Evolutionary conservation across 2,888 invertebrate species (phyloP), one percentile per base, ranked within the genome.

Genomic region (Odontocerum albicorne): DNA sequence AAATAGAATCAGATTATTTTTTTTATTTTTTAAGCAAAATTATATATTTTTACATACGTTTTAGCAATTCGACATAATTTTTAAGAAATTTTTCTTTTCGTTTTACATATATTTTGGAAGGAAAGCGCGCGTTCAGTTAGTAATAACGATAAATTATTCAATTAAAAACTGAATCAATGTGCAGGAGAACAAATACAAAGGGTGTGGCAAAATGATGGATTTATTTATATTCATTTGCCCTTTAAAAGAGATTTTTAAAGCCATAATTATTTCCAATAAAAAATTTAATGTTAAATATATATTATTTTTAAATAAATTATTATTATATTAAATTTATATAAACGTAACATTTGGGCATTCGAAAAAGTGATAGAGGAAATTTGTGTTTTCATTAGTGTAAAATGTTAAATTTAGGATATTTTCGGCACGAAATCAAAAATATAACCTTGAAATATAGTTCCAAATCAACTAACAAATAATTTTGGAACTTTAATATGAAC

Each of bases 91-190:
- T 56, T 51, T 44, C 40, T 36, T 10, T 22, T 27, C 27, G n/a
- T 54, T 54, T 40, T 33, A 20, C 13, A 20, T 44, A 27, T 44
- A 12, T 13, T 47, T 52, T 59, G 63, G 62, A 62, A 56, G 61
- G 57, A 47, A 52, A 55, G 52, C 40, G 59, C 59, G 57, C 58
- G 61, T 60, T 59, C 62, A 43, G 49, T 62, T 61, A 62, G 62
- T 62, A 62, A 63, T 63, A 63, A 60, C 61, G 59, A 56, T 57
- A 62, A 59, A 59, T 57, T 45, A 39, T n/a, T n/a, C n/a, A n/a
- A n/a, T n/a, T n/a, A n/a, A n/a, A n/a, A n/a, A n/a, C n/a, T n/a
- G n/a, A n/a, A n/a, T n/a, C n/a, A n/a, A n/a, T n/a, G n/a, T n/a
- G n/a, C n/a, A n/a, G n/a, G n/a, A n/a, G n/a, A n/a, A n/a, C n/a